Conservation (phyloP, 1,140 invertebrate genomes). For the Anthonomus grandis region DNA sequence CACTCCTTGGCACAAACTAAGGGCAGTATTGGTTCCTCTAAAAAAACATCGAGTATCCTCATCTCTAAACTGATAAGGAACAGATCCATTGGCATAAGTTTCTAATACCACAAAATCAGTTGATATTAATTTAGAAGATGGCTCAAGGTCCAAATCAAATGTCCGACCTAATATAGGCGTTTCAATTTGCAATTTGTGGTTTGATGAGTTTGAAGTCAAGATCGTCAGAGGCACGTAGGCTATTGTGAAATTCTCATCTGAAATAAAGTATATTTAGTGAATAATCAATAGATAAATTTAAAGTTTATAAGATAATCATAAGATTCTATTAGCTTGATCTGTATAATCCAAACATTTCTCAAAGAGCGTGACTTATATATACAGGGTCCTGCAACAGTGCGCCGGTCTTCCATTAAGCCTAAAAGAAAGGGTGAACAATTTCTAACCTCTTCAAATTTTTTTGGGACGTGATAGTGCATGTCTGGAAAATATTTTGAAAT, state of each 20-base stretch:
- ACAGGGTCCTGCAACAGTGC: too few species aligned
- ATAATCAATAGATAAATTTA: not conserved
- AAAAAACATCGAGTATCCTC: constrained; percentile 42
- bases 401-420: not conserved
- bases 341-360: not conserved
- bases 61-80: constrained; percentile 27
- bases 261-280: constrained; percentile 15
- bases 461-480: too few species aligned
- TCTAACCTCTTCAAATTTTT: too few species aligned
- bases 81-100: constrained; percentile 40
- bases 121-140: constrained; percentile 33
- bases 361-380: not conserved
- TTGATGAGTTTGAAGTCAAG: constrained; percentile 2
- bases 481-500: too few species aligned
- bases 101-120: constrained; percentile 39
- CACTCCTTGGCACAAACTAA: constrained; percentile 43
- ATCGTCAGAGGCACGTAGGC: constrained; percentile 27
- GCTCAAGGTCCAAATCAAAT: constrained; percentile 34
- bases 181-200: constrained; percentile 28
- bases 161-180: constrained; percentile 27
- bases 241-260: constrained; percentile 26
- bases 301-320: not conserved
- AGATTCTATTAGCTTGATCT: not conserved
- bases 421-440: not conserved
- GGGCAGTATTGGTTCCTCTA: constrained; percentile 34